A percentile compares a stretch with the other conserved stretches of the same genome.
Evolutionary conservation across 2,797 vertebrate species (phyloP).

Genomic region (Oreochromis mossambicus): DNA sequence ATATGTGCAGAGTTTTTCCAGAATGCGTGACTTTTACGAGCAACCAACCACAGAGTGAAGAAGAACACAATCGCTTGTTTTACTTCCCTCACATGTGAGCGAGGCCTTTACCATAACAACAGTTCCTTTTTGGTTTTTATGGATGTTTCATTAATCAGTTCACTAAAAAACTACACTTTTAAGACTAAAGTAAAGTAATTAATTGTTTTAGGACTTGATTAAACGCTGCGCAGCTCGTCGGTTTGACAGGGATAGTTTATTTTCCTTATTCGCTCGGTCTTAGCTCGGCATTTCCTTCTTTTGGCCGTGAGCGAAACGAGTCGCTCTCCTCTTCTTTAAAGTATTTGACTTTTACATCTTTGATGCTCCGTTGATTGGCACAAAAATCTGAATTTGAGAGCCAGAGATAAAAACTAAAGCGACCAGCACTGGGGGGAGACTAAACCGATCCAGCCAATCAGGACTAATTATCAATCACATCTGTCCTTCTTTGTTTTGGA

Average conservation of each 20-base stretch:
- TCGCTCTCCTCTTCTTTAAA: background rate
- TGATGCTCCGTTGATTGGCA: background rate
- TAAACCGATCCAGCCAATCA: background rate
- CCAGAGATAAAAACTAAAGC: background rate
- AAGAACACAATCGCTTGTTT: background rate
- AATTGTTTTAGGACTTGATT: background rate
- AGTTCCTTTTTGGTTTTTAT: background rate
- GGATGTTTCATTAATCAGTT: background rate
- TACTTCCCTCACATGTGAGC: background rate
- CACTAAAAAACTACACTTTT: background rate
- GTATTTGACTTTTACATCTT: background rate
- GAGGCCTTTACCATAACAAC: background rate
- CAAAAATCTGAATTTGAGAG: background rate
- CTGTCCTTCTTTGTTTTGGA: background rate
- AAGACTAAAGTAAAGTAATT: background rate
- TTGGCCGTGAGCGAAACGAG: background rate
- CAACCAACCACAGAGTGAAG: background rate
- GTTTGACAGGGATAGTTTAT: background rate
- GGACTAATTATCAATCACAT: background rate
- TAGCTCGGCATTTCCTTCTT: background rate
- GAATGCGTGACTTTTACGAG: background rate
- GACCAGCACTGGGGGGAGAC: background rate
- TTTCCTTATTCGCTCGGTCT: background rate
- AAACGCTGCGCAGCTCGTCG: accelerated
- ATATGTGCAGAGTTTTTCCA: background rate